Percentiles rank a stretch among this genome's conserved stretches.
These are phyloP conservation scores for Apodemus speciosus DNA, from an alignment of 2,113 vertebrate species.

Conservation along the genomic window DNA sequence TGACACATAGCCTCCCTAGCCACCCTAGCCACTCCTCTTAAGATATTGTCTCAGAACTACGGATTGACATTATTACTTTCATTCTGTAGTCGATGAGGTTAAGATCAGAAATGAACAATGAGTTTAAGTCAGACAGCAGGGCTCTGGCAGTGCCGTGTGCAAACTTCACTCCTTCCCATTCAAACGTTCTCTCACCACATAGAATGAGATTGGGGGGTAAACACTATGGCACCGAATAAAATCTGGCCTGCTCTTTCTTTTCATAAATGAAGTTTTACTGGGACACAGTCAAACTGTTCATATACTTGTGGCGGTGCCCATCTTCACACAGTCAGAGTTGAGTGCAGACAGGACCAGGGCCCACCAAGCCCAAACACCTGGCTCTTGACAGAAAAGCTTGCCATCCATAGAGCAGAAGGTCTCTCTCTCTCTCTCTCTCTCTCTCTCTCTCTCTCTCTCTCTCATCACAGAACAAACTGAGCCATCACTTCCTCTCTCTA, in stretches of 20 bases:
- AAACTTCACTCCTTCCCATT: neutral
- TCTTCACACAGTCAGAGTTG: neutral
- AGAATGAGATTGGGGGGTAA: neutral
- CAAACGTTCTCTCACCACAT: neutral
- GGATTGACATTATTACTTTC: neutral
- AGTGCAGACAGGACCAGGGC: neutral
- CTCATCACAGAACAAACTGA: neutral
- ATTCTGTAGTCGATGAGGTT: neutral
- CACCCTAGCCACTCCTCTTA: neutral
- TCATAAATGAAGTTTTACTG: constrained; percentile 34
- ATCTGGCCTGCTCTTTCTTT: neutral
- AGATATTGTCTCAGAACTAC: neutral
- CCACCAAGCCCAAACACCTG: neutral
- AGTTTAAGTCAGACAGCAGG: neutral
- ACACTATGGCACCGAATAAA: neutral
- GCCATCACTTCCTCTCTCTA: neutral
- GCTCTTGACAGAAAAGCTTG: constrained; percentile 12
- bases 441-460: too few relatives aligned
- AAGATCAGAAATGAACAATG: neutral
- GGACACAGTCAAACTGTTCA: neutral
- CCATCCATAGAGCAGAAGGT: neutral
- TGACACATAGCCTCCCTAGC: neutral
- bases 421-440: neutral
- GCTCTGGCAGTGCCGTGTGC: neutral
- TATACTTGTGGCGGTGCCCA: neutral